Conservation (phyloP, 1,140 invertebrate genomes). For the Zaprionus camerounensis region DNA sequence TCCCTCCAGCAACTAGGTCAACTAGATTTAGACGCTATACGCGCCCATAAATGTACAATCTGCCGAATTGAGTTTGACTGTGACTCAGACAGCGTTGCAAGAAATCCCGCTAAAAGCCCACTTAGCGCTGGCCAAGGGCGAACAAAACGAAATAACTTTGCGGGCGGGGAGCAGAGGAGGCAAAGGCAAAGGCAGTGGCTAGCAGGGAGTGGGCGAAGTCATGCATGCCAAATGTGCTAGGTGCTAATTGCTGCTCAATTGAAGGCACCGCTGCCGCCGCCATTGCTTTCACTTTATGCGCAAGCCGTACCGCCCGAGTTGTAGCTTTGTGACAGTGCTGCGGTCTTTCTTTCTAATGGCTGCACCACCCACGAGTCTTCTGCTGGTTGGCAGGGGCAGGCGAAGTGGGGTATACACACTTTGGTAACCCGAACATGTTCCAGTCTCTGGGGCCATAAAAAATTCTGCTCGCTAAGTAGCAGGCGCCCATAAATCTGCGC, state of each 20-base stretch:
- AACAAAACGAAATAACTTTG: constrained; percentile 13
- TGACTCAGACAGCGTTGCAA: constrained; percentile 10
- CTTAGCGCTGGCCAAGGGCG: constrained; percentile 18
- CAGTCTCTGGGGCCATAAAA: constrained; percentile 45
- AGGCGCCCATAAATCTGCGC: constrained; percentile 52
- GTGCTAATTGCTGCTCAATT: constrained; percentile 46
- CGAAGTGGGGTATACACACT: constrained; percentile 5
- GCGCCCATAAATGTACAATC: constrained; percentile 18
- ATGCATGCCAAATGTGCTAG: constrained; percentile 27
- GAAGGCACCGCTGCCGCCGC: constrained; percentile 11
- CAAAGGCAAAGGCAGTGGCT: not conserved
- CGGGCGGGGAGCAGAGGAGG: no score
- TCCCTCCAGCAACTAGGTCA: not conserved
- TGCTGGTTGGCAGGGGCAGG: not conserved
- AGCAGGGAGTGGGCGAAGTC: not conserved
- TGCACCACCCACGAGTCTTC: constrained; percentile 27
- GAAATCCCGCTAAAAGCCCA: constrained; percentile 31
- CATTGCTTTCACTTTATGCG: constrained; percentile 40
- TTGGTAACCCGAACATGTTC: constrained; percentile 38
- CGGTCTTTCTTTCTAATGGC: constrained; percentile 20
- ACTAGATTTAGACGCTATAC: not conserved
- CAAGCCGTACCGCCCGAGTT: not conserved
- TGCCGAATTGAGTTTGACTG: constrained; percentile 23
- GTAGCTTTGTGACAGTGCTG: constrained; percentile 32
- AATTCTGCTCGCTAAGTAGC: constrained; percentile 54